phyloP scores from a whole-genome alignment of 2,797 vertebrate species.

The Coilia nasus region DNA sequence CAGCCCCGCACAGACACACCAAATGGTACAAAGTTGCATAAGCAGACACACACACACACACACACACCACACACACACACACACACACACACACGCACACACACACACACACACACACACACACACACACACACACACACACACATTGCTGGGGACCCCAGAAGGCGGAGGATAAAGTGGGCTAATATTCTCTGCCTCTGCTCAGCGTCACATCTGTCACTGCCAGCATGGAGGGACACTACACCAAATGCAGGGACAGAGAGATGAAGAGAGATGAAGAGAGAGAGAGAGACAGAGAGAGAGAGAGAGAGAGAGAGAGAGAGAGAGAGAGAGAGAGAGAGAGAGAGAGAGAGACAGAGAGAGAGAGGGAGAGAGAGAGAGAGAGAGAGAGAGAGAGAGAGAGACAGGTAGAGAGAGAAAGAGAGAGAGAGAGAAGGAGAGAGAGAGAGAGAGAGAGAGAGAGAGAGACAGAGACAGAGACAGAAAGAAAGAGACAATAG shows the following conservation, averaged over 20 bases:
- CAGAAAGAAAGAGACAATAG: too few relatives aligned
- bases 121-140: background rate
- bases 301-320: background rate
- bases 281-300: background rate
- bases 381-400: background rate
- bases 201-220: background rate
- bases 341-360: background rate
- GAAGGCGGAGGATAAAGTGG: background rate
- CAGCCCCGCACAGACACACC: background rate
- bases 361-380: background rate
- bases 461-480: background rate
- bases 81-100: conserved; percentile 5
- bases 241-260: background rate
- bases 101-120: background rate
- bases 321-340: background rate
- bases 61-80: background rate
- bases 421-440: background rate
- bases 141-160: background rate
- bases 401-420: background rate
- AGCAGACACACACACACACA: conserved; percentile 3
- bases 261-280: background rate
- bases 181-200: background rate
- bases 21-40: background rate
- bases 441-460: too few relatives aligned
- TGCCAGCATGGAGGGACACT: background rate